Evolutionary conservation across 2,797 vertebrate genomes (phyloP), one percentile per base, ranked within the genome.

Genomic region (Ptychadena robeensis): DNA sequence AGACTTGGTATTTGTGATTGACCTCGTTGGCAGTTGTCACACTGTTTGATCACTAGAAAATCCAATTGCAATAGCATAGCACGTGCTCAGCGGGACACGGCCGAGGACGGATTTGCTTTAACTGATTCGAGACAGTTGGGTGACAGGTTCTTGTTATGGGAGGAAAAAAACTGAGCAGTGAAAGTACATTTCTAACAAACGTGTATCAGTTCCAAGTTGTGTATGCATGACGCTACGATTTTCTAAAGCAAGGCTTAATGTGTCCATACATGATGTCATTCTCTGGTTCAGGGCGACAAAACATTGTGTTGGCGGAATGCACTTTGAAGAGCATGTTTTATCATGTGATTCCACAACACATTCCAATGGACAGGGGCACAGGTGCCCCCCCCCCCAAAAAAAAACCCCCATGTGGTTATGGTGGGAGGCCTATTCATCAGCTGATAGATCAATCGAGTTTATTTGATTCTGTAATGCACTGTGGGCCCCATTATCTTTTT

Each of bases 21-120:
- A 85, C 83, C 83, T 81, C 80, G 66, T 38, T 85, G 12, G 48
- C 12, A 68, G 25, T 74, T 80, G 83, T 80, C 78, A 85, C 83
- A 85, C 22, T 80, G 69, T 76, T 85, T 85, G 78, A 81, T 85
- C 78, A 76, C 65, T 81, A 81, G 64, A 85, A 85, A 85, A 85
- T 81, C 83, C 66, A 85, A 85, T 85, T 85, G 65, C 66, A 76
- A 28, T 70, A 80, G 78, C 83, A 67, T 74, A 75, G 67, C 76
- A 63, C 35, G 18, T 57, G 83, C 83, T 71, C 78, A 35, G 83
- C 63, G 32, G 83, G 83, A 85, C 57, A 27, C n/a, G 6, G 30
- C 31, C 28, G 63, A 69, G 68, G 31, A 18, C 18, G 82, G 77
- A 80, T 80, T 72, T 32, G 10, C 61, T 74, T 61, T 69, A 85